phyloP scores from a whole-genome alignment of 2,797 vertebrate genomes.

The Aulostomus chinensis region DNA sequence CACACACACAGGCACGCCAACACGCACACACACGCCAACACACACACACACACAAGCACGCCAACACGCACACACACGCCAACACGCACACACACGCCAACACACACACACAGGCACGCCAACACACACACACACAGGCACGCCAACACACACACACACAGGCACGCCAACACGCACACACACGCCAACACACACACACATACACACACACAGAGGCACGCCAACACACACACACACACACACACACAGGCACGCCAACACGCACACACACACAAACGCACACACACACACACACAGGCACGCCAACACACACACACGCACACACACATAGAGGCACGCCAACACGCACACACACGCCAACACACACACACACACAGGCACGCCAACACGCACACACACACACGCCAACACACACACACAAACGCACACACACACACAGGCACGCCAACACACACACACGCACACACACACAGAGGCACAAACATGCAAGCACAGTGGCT shows the following conservation, averaged over 20 bases:
- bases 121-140: conserved; percentile 3
- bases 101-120: conserved; percentile 1
- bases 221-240: conserved; percentile 1
- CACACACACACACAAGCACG: conserved; percentile 4
- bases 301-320: conserved; percentile 1
- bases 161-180: conserved; percentile 4
- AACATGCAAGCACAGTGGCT: too few species aligned
- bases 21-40: too few species aligned
- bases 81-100: conserved; percentile 1
- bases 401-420: conserved; percentile 4
- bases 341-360: conserved; percentile 1
- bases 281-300: conserved; percentile 3
- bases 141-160: conserved; percentile 2
- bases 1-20: conserved; percentile 3
- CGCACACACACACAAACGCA: conserved; percentile 2
- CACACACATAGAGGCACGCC: too few species aligned
- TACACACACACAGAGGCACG: too few species aligned
- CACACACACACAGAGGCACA: conserved; percentile 10
- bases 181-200: conserved; percentile 1
- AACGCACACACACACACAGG: conserved; percentile 2
- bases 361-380: conserved; percentile 3
- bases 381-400: conserved; percentile 1
- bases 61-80: too few species aligned
- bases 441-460: too few species aligned
- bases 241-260: too few species aligned